Base-by-base conservation (phyloP, 2,113 vertebrate species). In the Neodontobutis hainanensis region DNA sequence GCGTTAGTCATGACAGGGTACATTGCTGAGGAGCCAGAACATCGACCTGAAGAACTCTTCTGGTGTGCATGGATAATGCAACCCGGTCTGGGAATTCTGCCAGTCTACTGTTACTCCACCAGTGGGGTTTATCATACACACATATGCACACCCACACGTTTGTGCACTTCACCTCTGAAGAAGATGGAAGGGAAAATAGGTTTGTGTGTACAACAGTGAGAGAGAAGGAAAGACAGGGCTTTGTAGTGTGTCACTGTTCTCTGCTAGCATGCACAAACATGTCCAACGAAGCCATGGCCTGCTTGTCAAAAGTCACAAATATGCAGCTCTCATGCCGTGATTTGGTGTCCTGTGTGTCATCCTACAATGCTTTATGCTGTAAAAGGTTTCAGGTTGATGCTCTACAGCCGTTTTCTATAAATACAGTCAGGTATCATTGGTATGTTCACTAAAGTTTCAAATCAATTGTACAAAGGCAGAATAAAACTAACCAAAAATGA, bases 31-130 rank as follows among this genome's bases (percentile, higher is more conserved):
- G 80, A 83, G 85, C 76, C 84, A 80, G 77, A 85, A 88, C 88
- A 83, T 83, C 80, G 83, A 87, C 85, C 89, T 91, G 88, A 85
- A 87, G 86, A 91, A 85, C 85, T 84, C 72, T 81, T 75, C 81
- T 84, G 78, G 87, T 88, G 88, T 89, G 86, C 84, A 90, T 89
- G 83, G 88, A 88, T 89, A 90, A 88, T 88, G 83, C 87, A 85
- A 81, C 77, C 72, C 85, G 77, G 82, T 90, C 89, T 90, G 90
- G 89, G 88, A 91, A 88, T 82, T 81, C 79, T 87, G 89, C 90
- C 89, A 89, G 89, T 87, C 83, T 85, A 85, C 87, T 89, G 86
- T 89, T 91, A 85, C 86, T 86, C 77, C 83, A 83, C 79, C 76
- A 88, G 78, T 87, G 81, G 84, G 84, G 78, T 90, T 89, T 84